Evolutionary conservation across 2,888 invertebrate species (phyloP).

Genomic region (Pinctada fucata): DNA sequence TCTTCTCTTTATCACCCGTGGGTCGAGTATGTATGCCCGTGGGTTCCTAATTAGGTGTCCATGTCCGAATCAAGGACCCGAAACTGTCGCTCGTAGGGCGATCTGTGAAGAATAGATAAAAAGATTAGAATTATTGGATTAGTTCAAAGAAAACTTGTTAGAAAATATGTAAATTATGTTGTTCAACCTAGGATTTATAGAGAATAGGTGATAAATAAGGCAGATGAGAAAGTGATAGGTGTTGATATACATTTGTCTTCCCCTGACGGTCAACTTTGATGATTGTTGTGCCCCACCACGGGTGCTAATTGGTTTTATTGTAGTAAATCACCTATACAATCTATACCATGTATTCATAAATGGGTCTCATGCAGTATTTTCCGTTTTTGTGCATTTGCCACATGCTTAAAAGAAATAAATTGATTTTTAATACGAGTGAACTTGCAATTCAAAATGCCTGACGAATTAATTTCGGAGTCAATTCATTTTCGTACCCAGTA

Average conservation of each 20-base stretch:
- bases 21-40: not conserved
- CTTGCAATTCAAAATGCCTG: too few species aligned
- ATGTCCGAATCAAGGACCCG: not conserved
- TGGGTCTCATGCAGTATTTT: too few species aligned
- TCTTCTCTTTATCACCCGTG: not conserved
- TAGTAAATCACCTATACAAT: too few species aligned
- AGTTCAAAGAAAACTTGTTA: not conserved
- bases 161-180: conserved; percentile 1
- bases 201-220: not conserved
- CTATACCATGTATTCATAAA: too few species aligned
- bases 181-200: not conserved
- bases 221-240: not conserved
- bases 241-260: not conserved
- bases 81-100: not conserved
- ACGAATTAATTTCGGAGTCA: too few species aligned
- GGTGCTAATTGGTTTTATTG: not conserved
- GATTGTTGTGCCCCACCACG: not conserved
- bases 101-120: not conserved
- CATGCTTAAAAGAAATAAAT: too few species aligned
- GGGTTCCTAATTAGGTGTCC: not conserved
- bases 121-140: not conserved
- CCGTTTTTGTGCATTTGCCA: too few species aligned
- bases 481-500: too few species aligned
- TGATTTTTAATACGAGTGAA: too few species aligned
- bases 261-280: not conserved